Base-by-base conservation (phyloP, 37 sponge, comb jelly and placozoan species). In the Spongilla lacustris region DNA sequence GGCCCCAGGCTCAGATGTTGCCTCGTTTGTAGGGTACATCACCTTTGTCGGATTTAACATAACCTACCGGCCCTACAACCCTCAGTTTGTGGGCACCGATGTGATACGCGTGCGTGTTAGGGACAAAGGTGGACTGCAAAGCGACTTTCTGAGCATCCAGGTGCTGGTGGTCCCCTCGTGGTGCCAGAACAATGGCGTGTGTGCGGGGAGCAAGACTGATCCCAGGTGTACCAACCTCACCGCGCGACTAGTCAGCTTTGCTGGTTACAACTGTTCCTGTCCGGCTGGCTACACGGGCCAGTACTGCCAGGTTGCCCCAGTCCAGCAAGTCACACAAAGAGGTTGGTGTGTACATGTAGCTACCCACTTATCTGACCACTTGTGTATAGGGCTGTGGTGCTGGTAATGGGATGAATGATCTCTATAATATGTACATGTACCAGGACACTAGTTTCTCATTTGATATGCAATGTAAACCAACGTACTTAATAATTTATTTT, bases 151-250 rank as follows among this genome's bases (percentile, higher is more conserved):
- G 14, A 77, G 72, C 24, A 50, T 95, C 1, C 23, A 46, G 19
- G 50, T 95, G 12, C 82, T 79, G 38, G 80, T 95, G 19, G 67
- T 95, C 5, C 87, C 90, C 13, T 91, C 87, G 23, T 49, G 36
- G 46, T 95, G 96, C 79, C 79, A 76, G 66, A 95, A 95, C 34
- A 78, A 83, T 72, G 96, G 96, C 22, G 85, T 87, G 14, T 95
- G 96, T 67, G 76, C 67, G n/a, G 89, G 90, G 30, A 89, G 93
- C 78, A 79, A 58, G 34, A 17, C 30, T 0, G 93, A 89, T 30
- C 88, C 85, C 5, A 82, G 71, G 73, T 95, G 96, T 49, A 28
- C 78, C 11, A 80, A 93, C 49, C 72, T 81, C 27, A 67, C 68
- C 36, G 88, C 75, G 0, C 74, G 88, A n/a, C 74, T 85, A 21